Percentiles rank a stretch among this genome's conserved stretches.
Evolutionary conservation across 2,888 invertebrate genomes (phyloP).

Genomic region (Strigamia maritima): DNA sequence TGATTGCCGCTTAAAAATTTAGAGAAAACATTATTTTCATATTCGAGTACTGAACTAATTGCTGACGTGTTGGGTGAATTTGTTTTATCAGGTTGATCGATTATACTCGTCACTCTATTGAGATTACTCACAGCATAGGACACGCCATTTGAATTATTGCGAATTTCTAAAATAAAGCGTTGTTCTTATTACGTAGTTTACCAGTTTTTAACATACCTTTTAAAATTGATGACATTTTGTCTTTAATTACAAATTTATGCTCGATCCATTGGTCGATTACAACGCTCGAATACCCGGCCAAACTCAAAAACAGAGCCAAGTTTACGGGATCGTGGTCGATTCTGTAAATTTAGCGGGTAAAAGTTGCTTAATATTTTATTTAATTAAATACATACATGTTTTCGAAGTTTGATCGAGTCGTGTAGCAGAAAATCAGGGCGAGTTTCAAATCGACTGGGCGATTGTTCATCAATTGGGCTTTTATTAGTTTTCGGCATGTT

Average conservation of each 20-base stretch:
- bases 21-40: not conserved
- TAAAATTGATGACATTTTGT: not conserved
- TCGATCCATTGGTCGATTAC: not conserved
- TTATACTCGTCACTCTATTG: not conserved
- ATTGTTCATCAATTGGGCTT: not conserved
- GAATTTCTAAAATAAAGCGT: not conserved
- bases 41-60: too few species aligned
- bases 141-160: not conserved
- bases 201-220: not conserved
- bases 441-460: not conserved
- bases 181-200: not conserved
- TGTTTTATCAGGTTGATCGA: not conserved
- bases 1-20: not conserved
- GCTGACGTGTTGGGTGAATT: not conserved
- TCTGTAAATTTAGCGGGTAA: not conserved
- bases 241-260: not conserved
- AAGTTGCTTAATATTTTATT: not conserved
- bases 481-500: not conserved
- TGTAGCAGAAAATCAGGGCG: not conserved
- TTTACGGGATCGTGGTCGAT: not conserved
- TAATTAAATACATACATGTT: not conserved
- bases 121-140: not conserved
- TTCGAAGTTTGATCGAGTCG: not conserved
- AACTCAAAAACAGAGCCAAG: not conserved
- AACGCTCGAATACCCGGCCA: not conserved